Evolutionary conservation across 2,113 vertebrate genomes (phyloP), one percentile per base, ranked within the genome.

Genomic region (Petroica traversi): DNA sequence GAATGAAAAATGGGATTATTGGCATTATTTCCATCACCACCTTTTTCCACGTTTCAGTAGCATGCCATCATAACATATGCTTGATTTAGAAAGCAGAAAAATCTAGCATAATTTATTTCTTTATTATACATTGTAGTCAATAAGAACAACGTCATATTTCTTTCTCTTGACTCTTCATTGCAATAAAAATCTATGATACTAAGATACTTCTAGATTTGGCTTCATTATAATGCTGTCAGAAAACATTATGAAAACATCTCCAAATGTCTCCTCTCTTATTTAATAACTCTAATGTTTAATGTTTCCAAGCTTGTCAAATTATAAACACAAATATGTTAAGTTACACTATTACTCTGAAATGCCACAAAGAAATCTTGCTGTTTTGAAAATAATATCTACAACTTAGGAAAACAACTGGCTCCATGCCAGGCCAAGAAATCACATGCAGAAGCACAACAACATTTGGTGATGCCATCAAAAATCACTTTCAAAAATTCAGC

Each of bases 171-270:
- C 88, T 96, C 52, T 59, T 90, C 40, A 77, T 49, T 84, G 89
- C 85, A 90, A 85, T 90, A 90, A 96, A 95, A 76, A 83, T 58
- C 72, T 52, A 69, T 63, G 75, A 67, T 71, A 67, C 71, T 55
- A 61, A 69, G 59, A 92, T 62, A 88, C 52, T 96, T 71, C 52
- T 77, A 71, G 72, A 85, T 95, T 88, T 88, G 75, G 55, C 66
- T 95, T 93, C 82, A 92, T 94, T 94, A 95, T 57, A 94, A 93
- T 61, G 67, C 72, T 92, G 94, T 84, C 85, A 91, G 67, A 87
- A 96, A 91, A 74, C 57, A 83, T 93, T 94, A 96, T 26, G 48
- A 86, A 94, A 96, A 83, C 67, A 94, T 63, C 57, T 84, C 88
- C 85, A 96, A 94, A 76, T 55, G 62, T 36, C 62, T 88, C 78